A percentile compares a stretch with the other conserved stretches of the same genome.
phyloP scores from a whole-genome alignment of 2,888 invertebrate species.

The Baronia brevicornis region DNA sequence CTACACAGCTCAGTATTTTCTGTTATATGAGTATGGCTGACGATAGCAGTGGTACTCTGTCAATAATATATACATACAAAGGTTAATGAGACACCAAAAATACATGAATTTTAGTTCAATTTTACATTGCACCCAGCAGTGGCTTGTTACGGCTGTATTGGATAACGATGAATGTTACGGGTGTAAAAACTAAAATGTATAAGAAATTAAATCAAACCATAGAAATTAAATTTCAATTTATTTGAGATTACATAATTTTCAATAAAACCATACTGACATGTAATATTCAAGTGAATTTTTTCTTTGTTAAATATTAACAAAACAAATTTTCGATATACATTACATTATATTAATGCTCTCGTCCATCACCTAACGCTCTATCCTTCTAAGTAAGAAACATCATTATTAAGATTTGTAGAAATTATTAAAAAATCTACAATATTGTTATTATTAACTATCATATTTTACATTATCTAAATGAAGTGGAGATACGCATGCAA shows the following conservation, averaged over 20 bases:
- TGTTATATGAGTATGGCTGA: too few species aligned
- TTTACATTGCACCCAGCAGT: too few species aligned
- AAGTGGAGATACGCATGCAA: constrained; percentile 10
- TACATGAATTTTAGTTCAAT: too few species aligned
- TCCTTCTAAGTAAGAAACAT: constrained; percentile 9
- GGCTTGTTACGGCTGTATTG: too few species aligned
- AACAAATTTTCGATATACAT: constrained; percentile 11
- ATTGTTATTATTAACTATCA: constrained; percentile 11
- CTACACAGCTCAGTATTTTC: too few species aligned
- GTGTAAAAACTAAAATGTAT: too few species aligned
- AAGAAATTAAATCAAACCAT: constrained; percentile 33
- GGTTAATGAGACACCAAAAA: too few species aligned
- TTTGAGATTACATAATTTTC: constrained; percentile 54
- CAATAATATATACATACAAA: too few species aligned
- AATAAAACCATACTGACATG: constrained; percentile 28
- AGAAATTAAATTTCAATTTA: constrained; percentile 55
- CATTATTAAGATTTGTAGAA: constrained; percentile 9
- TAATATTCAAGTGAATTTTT: constrained; percentile 18
- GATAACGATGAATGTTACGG: too few species aligned
- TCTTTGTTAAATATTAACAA: constrained; percentile 27
- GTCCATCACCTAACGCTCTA: too few species aligned
- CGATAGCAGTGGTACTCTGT: too few species aligned
- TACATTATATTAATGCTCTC: constrained; percentile 3
- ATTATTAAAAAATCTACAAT: constrained; percentile 28
- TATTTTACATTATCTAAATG: constrained; percentile 19